A percentile compares a stretch with the other conserved stretches of the same genome.
phyloP scores from a whole-genome alignment of 2,113 vertebrate species.

The Nerophis lumbriciformis region DNA sequence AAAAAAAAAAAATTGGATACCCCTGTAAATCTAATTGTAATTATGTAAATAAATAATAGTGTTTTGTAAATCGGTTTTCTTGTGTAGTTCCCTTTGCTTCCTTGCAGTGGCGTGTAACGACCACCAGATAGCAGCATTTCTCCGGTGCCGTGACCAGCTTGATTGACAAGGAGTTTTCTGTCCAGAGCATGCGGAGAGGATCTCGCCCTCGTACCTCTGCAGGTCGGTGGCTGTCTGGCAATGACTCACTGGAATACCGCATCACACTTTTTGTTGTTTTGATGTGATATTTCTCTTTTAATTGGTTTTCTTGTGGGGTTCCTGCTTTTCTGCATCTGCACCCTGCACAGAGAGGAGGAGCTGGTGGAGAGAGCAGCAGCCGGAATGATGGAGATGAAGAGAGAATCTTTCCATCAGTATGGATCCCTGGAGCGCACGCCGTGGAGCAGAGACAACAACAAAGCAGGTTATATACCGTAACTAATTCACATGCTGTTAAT shows the following conservation, averaged over 20 bases:
- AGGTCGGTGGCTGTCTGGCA: constrained; percentile 21
- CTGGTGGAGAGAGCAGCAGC: background rate
- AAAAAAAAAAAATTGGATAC: background rate
- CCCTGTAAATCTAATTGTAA: constrained; percentile 18
- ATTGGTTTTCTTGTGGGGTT: background rate
- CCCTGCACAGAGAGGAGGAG: constrained; percentile 5
- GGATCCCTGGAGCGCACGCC: constrained; percentile 75
- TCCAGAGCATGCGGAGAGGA: constrained; percentile 17
- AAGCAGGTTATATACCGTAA: constrained; percentile 53
- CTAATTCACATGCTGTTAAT: background rate
- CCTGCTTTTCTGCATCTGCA: constrained; percentile 8
- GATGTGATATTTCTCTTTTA: no score
- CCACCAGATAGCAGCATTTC: constrained; percentile 20
- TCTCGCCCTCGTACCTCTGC: constrained; percentile 21
- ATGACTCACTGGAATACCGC: constrained; percentile 30
- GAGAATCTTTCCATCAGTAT: constrained; percentile 62
- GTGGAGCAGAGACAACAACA: constrained; percentile 58
- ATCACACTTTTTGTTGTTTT: background rate
- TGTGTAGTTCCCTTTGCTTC: background rate
- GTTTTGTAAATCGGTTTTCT: constrained; percentile 25
- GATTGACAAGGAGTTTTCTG: background rate
- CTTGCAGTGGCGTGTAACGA: background rate
- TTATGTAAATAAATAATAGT: constrained; percentile 46
- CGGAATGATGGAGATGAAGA: constrained; percentile 70
- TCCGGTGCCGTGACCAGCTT: background rate